phyloP scores from a whole-genome alignment of 2,797 vertebrate genomes.

The Oophaga sylvatica region DNA sequence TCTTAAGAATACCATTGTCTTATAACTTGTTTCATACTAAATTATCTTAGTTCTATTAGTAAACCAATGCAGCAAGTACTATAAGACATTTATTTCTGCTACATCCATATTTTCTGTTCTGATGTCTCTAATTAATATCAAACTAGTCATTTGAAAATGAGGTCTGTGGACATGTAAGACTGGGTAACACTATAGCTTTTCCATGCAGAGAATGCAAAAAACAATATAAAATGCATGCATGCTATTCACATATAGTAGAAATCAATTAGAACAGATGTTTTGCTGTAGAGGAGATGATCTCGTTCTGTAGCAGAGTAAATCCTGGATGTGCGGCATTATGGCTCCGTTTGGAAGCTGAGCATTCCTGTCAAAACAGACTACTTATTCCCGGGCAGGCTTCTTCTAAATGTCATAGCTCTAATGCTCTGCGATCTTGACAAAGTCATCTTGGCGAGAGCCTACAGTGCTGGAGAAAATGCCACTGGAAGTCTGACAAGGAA shows the following conservation, averaged over 20 bases:
- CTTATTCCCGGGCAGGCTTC: conserved; percentile 9
- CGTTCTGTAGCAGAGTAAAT: background rate
- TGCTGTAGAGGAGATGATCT: background rate
- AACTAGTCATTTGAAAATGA: background rate
- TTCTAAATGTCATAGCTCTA: conserved; percentile 27
- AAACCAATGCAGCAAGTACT: background rate
- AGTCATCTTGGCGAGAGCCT: conserved; percentile 14
- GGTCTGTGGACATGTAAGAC: background rate
- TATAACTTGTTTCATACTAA: background rate
- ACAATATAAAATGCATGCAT: background rate
- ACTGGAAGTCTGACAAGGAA: background rate
- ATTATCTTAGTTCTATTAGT: background rate
- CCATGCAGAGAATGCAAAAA: background rate
- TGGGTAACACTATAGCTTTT: background rate
- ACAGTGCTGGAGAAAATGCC: background rate
- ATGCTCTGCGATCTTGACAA: conserved; percentile 2
- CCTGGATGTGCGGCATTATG: background rate
- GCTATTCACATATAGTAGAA: background rate
- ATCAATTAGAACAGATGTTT: background rate
- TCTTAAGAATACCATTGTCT: background rate
- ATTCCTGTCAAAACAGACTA: conserved; percentile 11
- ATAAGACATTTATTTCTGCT: too few relatives aligned
- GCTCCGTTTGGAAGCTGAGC: conserved; percentile 4
- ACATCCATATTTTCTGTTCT: background rate
- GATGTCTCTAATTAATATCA: background rate